phyloP scores from a whole-genome alignment of 2,113 vertebrate genomes.

The Dicrurus megarhynchus region DNA sequence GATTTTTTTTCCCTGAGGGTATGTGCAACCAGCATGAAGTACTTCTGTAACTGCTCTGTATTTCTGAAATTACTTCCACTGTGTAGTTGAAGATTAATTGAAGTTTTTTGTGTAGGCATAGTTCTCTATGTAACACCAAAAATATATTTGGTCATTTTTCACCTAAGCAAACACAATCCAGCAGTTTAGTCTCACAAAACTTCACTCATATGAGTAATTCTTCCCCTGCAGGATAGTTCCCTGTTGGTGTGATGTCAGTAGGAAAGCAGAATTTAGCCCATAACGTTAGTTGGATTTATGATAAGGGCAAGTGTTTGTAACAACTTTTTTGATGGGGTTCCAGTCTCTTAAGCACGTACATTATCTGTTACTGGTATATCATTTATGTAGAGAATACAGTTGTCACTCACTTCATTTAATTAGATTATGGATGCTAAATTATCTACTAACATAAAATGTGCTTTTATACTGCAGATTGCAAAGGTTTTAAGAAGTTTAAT shows the following conservation, averaged over 20 bases:
- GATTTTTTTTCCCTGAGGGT: background rate
- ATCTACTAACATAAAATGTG: constrained; percentile 76
- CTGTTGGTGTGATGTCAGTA: background rate
- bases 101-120: background rate
- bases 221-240: background rate
- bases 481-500: constrained; percentile 78
- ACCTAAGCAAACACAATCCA: background rate
- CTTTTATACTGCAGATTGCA: constrained; percentile 77
- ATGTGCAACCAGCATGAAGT: background rate
- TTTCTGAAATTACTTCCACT: background rate
- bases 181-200: background rate
- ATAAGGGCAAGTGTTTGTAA: constrained; percentile 36
- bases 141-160: background rate
- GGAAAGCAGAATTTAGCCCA: constrained; percentile 9
- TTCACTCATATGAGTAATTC: background rate
- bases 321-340: constrained; percentile 59
- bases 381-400: constrained; percentile 73
- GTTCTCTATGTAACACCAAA: background rate
- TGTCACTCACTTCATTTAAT: constrained; percentile 80
- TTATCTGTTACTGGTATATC: constrained; percentile 67
- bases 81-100: background rate
- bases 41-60: background rate
- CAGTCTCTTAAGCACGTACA: constrained; percentile 64
- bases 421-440: constrained; percentile 79
- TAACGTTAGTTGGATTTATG: constrained; percentile 62